A percentile compares a stretch with the other conserved stretches of the same genome.
Conservation (phyloP, 2,113 vertebrate species). For the Cettia cetti region DNA sequence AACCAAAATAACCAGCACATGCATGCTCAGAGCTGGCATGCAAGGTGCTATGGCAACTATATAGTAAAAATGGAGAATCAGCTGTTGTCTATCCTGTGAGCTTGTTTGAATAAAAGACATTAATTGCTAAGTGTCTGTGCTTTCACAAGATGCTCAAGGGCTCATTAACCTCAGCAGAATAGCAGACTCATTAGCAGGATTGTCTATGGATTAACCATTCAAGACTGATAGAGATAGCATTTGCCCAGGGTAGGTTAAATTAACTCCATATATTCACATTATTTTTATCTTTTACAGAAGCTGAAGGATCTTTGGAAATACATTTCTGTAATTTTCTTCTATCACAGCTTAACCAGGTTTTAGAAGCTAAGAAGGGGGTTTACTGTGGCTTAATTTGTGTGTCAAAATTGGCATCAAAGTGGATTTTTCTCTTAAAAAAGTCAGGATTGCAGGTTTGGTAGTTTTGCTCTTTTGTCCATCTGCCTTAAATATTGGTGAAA, state of each 20-base stretch:
- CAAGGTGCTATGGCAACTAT: background rate
- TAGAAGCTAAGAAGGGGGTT: background rate
- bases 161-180: constrained; percentile 40
- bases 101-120: constrained; percentile 30
- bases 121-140: constrained; percentile 32
- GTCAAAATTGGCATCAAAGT: background rate
- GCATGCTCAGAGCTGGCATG: background rate
- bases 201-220: constrained; percentile 26
- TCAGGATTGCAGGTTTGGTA: background rate
- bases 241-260: background rate
- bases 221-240: background rate
- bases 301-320: background rate
- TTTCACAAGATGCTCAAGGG: constrained; percentile 33
- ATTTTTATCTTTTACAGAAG: background rate
- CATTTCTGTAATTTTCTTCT: background rate
- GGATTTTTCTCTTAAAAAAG: background rate
- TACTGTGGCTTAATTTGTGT: background rate
- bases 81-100: background rate
- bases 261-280: background rate
- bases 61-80: background rate
- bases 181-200: constrained; percentile 27
- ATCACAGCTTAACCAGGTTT: background rate
- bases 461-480: background rate
- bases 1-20: background rate
- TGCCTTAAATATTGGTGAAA: background rate